Base-by-base conservation (phyloP, 2,797 vertebrate genomes). In the Mormyrus hasselquistii region DNA sequence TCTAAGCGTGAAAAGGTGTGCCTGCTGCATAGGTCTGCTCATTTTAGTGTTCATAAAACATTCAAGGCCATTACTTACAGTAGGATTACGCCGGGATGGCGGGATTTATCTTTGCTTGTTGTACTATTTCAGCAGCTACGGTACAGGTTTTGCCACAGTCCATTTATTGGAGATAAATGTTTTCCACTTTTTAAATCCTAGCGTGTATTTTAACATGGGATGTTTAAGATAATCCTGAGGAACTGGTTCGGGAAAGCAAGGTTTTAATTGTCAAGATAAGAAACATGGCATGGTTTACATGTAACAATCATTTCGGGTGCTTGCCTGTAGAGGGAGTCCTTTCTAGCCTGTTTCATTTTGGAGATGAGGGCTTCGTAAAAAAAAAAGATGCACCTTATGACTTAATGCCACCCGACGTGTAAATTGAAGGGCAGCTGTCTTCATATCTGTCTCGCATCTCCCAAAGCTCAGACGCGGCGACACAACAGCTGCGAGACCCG, bases 151-250 rank as follows among this genome's bases (percentile, higher is more conserved):
- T 82, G 76, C 7, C 76, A 82, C 76, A 47, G 76, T 82, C 41
- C 14, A 8, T 82, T 82, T 82, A n/a, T 19, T 82, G 38, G 16
- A 44, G 76, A 82, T 82, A 82, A 82, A 41, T 82, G 76, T 82
- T 44, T 82, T 82, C 38, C 7, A 82, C 76, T 82, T 82, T 82
- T 82, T 82, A 82, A 82, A 82, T 82, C 76, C 41, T 41, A 82
- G 12, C 19, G 2, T 82, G 76, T 41, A 82, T 41, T 82, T 44
- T 82, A n/a, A 47, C 41, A 47, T 82, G 14, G 76, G 41, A 82
- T 82, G 34, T 47, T 82, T 82, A 47, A 82, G 16, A 82, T 41
- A 82, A 47, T 82, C 19, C 41, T 7, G 41, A 82, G 3, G n/a
- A 44, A 47, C 19, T 19, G 41, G 19, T n/a, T 82, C 4, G 7